Base-by-base conservation (phyloP, 2,888 invertebrate genomes). In the Hartigia nigra region DNA sequence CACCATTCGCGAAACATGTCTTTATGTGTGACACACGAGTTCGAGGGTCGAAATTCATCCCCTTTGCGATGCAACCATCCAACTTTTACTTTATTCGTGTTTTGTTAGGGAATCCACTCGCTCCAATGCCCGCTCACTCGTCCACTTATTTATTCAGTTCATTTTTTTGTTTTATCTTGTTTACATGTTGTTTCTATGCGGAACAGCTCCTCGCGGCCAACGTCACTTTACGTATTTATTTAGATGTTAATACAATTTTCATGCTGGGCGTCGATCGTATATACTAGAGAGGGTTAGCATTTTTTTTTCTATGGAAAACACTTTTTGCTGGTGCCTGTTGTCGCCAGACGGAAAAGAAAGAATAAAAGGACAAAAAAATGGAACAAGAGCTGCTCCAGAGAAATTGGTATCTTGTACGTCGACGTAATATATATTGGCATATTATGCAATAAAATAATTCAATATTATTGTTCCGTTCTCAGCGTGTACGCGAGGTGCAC, bases 1-100 rank as follows among this genome's bases (percentile, higher is more conserved):
- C 78, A 81, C 82, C 80, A 82, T 82, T 81, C 83, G 86, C 84
- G 80, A 85, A 86, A 85, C 86, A 87, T 82, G 84, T 84, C 85
- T 86, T 84, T 82, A 81, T 81, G 79, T 77, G 79, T 75, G 81
- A 76, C 72, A 72, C 31, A 3, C 32, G 31, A 72, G 31, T 32
- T 31, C 72, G 31, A 31, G 72, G 32, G 72, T 32, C 72, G 23
- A 55, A 55, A 55, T 55, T 55, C 55, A 55, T 55, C 55, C 23
- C 23, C 55, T 55, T 55, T 23, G 23, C 55, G 5, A 23, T 55
- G 9, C 55, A 9, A 55, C 23, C 0, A 55, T 5, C 9, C 9
- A 55, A 23, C 23, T 55, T 55, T 55, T 9, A 55, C 55, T 23
- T 55, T 55, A 5, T 55, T 2, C 9, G 14, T 55, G 23, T 9